phyloP scores from a whole-genome alignment of 2,888 invertebrate genomes.

The Mythimna pallens region DNA sequence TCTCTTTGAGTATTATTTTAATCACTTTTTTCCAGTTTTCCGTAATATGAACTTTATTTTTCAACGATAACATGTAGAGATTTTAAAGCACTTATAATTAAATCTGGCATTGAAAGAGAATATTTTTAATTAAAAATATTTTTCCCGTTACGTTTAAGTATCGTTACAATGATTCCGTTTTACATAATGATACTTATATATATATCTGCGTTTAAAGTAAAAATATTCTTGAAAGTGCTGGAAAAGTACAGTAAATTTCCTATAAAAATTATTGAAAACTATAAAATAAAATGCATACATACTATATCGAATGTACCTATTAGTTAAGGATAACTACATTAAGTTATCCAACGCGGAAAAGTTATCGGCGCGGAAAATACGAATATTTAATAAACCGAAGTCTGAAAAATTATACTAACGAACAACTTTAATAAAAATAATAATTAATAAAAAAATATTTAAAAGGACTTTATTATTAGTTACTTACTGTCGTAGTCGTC shows the following conservation, averaged over 20 bases:
- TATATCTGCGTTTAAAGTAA: neutral
- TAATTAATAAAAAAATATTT: neutral
- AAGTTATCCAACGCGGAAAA: neutral
- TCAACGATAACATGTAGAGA: too few relatives aligned
- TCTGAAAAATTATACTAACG: neutral
- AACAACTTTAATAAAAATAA: too few relatives aligned
- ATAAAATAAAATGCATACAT: neutral
- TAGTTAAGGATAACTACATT: neutral
- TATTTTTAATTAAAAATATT: too few relatives aligned
- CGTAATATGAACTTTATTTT: too few relatives aligned
- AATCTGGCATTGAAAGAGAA: too few relatives aligned
- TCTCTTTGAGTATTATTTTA: too few relatives aligned
- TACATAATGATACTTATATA: neutral
- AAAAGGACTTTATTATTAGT: neutral
- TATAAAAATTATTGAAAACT: neutral
- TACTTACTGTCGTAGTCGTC: conserved; percentile 7
- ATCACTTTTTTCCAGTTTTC: too few relatives aligned
- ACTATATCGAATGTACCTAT: neutral
- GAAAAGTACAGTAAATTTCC: neutral
- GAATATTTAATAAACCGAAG: neutral
- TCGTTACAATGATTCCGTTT: neutral
- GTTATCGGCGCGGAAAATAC: neutral
- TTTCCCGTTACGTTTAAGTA: neutral
- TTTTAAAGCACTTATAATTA: too few relatives aligned
- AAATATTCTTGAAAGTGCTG: neutral